Conservation (phyloP, 2,888 invertebrate species). For the Eupithecia vulgata region DNA sequence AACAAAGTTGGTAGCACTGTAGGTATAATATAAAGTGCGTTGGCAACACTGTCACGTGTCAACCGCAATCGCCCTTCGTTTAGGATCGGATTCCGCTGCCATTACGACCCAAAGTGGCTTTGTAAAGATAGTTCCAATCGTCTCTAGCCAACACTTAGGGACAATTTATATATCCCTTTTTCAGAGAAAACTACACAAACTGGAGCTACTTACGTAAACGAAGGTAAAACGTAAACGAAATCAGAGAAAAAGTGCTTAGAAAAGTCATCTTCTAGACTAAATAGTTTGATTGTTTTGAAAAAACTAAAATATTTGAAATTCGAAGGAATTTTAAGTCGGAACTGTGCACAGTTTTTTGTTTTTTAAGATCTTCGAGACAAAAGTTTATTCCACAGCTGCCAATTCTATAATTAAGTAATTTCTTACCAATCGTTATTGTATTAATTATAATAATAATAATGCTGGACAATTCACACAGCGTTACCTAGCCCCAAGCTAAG, state of each 20-base stretch:
- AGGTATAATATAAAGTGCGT: constrained; percentile 21
- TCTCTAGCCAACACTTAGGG: constrained; percentile 48
- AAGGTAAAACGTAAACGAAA: background rate
- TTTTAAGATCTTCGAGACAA: no score
- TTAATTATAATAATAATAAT: no score
- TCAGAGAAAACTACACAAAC: constrained; percentile 1
- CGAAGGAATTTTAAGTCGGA: no score
- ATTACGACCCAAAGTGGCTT: constrained; percentile 48
- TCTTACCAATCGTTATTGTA: no score
- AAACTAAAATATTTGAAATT: no score
- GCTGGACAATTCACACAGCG: no score
- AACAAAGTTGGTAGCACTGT: background rate
- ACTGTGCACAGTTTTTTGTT: no score
- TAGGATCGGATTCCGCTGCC: constrained; percentile 51
- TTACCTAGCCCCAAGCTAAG: no score
- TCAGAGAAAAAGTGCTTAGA: background rate
- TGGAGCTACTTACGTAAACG: background rate
- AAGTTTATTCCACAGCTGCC: no score
- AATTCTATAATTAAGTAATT: no score
- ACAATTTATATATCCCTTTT: constrained; percentile 16
- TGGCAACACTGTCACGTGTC: constrained; percentile 53
- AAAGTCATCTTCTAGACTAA: background rate
- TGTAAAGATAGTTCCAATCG: constrained; percentile 44
- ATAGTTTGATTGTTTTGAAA: no score
- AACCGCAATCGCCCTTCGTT: constrained; percentile 45